Base-by-base conservation (phyloP, 2,888 invertebrate genomes). In the Sympetrum striolatum region DNA sequence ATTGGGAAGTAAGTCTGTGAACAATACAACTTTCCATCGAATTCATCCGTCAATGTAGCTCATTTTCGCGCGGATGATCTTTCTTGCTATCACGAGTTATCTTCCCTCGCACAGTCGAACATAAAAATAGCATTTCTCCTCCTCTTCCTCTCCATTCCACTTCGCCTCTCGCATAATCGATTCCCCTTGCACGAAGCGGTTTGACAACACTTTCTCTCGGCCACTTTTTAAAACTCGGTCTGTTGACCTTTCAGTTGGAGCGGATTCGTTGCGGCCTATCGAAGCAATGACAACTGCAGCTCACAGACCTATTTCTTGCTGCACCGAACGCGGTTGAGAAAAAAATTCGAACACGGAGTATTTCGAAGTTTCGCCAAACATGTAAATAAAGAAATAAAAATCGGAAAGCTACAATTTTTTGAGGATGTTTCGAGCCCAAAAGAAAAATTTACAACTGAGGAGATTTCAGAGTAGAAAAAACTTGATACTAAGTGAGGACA, bases 151-250 rank as follows among this genome's bases (percentile, higher is more conserved):
- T 37, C 53, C 31, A 53, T 82, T 53, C 31, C 25, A 82, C 31
- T 53, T 81, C 44, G 10, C 58, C 53, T 35, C 60, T 37, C 39
- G 37, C 60, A 60, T 60, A 86, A 86, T 60, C 60, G 60, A 60
- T 37, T 86, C 86, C 60, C 86, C 86, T 86, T 86, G 60, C 86
- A 86, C 86, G 86, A 86, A 86, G 37, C 86, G 86, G 86, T 64
- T 86, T 60, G 37, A 60, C 86, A 37, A 25, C 86, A 86, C 86
- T 86, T 86, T 86, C 86, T 64, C 82, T 58, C 35, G 4, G 5
- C 15, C 58, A 35, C n/a, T 58, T 53, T 53, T 37, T 18, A n/a
- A 58, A 81, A 82, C 82, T 82, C 53, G 31, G 82, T 82, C 53
- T 82, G 82, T 82, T 82, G 82, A 82, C 86, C 86, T 37, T 60